A percentile compares a stretch with the other conserved stretches of the same genome.
Conservation (phyloP, 2,888 invertebrate genomes). For the Xestia rhomboidea region DNA sequence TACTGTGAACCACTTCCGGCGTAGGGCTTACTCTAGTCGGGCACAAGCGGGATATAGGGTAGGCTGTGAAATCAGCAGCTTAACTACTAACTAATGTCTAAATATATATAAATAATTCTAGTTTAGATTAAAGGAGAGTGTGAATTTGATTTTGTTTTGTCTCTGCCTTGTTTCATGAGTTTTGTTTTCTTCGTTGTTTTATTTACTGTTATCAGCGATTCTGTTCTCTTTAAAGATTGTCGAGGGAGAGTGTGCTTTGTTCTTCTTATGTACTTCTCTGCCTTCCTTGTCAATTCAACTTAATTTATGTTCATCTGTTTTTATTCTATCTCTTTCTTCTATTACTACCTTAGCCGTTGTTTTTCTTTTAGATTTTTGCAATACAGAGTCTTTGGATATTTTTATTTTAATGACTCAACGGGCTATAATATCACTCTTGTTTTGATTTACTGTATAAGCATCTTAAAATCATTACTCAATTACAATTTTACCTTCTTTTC, state of each 20-base stretch:
- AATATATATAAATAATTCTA: slow-evolving; percentile 33
- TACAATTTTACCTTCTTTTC: too few relatives aligned
- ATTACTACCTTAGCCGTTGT: background rate
- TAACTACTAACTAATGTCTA: slow-evolving; percentile 59
- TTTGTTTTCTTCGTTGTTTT: background rate
- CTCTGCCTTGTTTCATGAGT: slow-evolving; percentile 48
- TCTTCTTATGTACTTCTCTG: slow-evolving; percentile 34
- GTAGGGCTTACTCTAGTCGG: slow-evolving; percentile 89
- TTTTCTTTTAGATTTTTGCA: background rate
- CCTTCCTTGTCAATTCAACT: slow-evolving; percentile 5
- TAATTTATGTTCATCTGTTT: background rate
- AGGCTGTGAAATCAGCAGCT: slow-evolving; percentile 79
- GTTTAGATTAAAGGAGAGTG: slow-evolving; percentile 42
- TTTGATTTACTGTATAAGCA: background rate
- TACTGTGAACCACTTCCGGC: slow-evolving; percentile 89
- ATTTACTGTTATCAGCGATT: background rate
- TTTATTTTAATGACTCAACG: background rate
- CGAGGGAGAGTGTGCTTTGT: slow-evolving; percentile 39
- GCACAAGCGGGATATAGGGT: slow-evolving; percentile 86
- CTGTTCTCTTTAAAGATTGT: background rate
- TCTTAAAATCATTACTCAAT: background rate
- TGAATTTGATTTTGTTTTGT: slow-evolving; percentile 40
- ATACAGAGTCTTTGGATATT: background rate
- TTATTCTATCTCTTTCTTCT: background rate
- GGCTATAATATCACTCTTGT: background rate